Percentiles rank a stretch among this genome's conserved stretches.
Conservation (phyloP, 2,797 vertebrate species). For the Urophycis tenuis region DNA sequence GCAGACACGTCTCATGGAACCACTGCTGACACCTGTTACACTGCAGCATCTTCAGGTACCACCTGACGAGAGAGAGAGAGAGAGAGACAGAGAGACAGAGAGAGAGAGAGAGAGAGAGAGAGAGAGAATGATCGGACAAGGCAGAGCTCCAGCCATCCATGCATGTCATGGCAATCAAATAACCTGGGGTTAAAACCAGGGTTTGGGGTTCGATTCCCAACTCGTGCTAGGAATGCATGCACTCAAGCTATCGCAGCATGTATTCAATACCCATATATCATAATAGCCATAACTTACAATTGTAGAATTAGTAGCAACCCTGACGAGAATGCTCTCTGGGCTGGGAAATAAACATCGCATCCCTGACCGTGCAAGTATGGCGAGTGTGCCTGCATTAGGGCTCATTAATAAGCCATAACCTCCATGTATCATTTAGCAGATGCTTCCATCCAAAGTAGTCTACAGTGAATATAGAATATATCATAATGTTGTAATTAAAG, state of each 20-base stretch:
- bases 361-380: background rate
- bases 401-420: background rate
- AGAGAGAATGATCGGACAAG: background rate
- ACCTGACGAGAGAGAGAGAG: conserved; percentile 68
- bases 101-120: too few species aligned
- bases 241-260: background rate
- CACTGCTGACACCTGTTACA: conserved; percentile 96
- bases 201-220: too few species aligned
- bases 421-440: background rate
- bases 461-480: background rate
- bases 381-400: background rate
- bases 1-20: conserved; percentile 97
- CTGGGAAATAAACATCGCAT: background rate
- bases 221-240: too few species aligned
- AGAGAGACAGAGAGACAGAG: too few species aligned
- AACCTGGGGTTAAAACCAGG: background rate
- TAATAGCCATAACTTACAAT: too few species aligned
- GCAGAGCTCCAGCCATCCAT: background rate
- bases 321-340: background rate
- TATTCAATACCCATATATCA: background rate
- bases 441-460: background rate
- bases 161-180: background rate
- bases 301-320: too few species aligned
- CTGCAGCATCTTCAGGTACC: conserved; percentile 99
- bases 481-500: background rate